Conservation (phyloP, 2,113 vertebrate genomes). For the Penelope pileata region DNA sequence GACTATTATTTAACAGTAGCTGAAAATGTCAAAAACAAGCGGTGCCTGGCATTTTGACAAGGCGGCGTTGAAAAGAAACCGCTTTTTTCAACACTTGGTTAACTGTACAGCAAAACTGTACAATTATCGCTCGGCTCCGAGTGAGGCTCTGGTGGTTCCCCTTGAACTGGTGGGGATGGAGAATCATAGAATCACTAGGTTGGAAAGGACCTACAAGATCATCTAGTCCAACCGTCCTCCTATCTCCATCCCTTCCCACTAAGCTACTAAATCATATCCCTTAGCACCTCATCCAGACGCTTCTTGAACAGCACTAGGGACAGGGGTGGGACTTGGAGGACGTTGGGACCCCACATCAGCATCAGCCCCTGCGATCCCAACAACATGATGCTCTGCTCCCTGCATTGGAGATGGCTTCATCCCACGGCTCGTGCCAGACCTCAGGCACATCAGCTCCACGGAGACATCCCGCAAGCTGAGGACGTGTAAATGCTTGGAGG, state of each 20-base stretch:
- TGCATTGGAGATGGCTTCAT: fast-evolving
- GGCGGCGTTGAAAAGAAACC: conserved; percentile 62
- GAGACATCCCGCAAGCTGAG: neutral
- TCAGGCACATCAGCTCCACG: neutral
- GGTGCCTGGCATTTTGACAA: conserved; percentile 76
- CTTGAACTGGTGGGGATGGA: neutral
- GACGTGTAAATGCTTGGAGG: neutral
- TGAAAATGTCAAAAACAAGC: conserved; percentile 81
- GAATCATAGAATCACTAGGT: neutral
- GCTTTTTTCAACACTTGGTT: conserved; percentile 53
- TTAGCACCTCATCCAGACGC: neutral
- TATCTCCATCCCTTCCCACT: neutral
- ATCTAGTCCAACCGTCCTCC: neutral
- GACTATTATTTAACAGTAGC: conserved; percentile 79
- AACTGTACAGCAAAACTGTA: conserved; percentile 63
- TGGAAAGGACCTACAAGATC: neutral
- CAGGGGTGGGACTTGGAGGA: no score
- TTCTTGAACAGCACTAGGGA: neutral
- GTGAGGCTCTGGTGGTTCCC: neutral
- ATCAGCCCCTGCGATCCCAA: neutral
- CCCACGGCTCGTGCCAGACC: neutral
- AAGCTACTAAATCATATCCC: neutral
- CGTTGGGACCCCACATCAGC: neutral
- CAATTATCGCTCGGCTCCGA: conserved; percentile 53
- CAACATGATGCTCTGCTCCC: fast-evolving